These are phyloP conservation scores for Tipula confusa DNA, from an alignment of 2,888 invertebrate species.

Conservation along the genomic window DNA sequence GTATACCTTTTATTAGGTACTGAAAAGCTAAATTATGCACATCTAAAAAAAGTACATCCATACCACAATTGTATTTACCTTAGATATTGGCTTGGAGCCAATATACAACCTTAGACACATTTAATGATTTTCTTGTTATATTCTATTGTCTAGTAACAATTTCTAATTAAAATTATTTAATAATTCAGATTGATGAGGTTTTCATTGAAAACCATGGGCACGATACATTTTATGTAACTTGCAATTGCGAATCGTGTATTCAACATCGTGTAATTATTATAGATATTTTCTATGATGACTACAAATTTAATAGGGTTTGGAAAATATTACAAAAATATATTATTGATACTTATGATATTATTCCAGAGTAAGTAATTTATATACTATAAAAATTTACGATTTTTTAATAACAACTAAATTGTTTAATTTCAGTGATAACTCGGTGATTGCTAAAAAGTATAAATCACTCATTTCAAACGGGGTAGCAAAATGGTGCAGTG, in stretches of 20 bases:
- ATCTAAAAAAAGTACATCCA: too few relatives aligned
- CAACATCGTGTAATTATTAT: slow-evolving; percentile 31
- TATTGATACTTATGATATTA: slow-evolving; percentile 33
- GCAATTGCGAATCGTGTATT: neutral
- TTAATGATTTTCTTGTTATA: too few relatives aligned
- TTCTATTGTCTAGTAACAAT: too few relatives aligned
- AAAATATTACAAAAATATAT: slow-evolving; percentile 34
- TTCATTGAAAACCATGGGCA: neutral
- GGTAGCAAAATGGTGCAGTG: slow-evolving; percentile 34
- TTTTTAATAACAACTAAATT: neutral
- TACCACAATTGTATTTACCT: too few relatives aligned
- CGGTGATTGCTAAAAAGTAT: slow-evolving; percentile 33
- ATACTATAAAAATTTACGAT: too few relatives aligned
- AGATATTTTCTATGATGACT: slow-evolving; percentile 32
- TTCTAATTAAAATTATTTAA: neutral
- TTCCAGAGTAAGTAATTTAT: slow-evolving; percentile 34
- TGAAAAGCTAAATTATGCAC: too few relatives aligned
- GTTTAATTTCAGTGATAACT: slow-evolving; percentile 31
- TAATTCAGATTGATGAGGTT: neutral
- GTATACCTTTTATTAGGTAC: too few relatives aligned
- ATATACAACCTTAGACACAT: too few relatives aligned
- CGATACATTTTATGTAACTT: neutral
- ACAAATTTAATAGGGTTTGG: slow-evolving; percentile 35
- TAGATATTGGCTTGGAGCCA: too few relatives aligned
- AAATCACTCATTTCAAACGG: slow-evolving; percentile 32